Evolutionary conservation across 2,888 invertebrate species (phyloP).

Genomic region (Drosophila subsilvestris): DNA sequence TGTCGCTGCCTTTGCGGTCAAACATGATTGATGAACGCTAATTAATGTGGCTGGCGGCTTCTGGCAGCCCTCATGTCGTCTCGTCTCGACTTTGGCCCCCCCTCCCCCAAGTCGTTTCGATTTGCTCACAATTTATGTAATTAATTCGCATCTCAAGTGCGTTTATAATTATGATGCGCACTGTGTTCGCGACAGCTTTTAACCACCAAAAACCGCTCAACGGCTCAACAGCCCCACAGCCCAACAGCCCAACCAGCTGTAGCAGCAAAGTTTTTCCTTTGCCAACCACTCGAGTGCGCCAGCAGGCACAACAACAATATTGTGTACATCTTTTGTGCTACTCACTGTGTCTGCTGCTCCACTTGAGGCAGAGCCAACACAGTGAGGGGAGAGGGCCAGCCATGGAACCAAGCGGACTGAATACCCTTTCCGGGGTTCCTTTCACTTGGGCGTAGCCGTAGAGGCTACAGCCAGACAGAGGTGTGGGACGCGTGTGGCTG

Average conservation of each 20-base stretch:
- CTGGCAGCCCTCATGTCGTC: background rate
- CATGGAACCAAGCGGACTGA: background rate
- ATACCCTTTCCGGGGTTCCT: no score
- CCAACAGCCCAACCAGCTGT: background rate
- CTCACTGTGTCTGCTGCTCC: background rate
- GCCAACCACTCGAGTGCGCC: background rate
- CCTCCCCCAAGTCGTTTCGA: slow-evolving; percentile 15
- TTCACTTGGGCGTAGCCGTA: no score
- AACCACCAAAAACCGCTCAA: background rate
- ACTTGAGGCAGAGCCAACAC: background rate
- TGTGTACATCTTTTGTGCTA: background rate
- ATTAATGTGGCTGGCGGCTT: slow-evolving; percentile 64
- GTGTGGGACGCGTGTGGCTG: background rate
- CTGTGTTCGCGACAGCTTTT: slow-evolving; percentile 6
- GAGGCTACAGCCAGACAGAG: background rate
- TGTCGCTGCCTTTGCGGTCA: slow-evolving; percentile 54
- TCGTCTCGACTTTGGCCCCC: background rate
- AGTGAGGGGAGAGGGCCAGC: no score
- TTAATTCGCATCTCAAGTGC: slow-evolving; percentile 71
- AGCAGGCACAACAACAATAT: background rate
- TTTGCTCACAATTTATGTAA: slow-evolving; percentile 59
- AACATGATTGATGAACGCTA: slow-evolving; percentile 78
- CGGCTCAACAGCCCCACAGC: background rate
- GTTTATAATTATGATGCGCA: slow-evolving; percentile 63
- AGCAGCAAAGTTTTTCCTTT: background rate